phyloP scores from a whole-genome alignment of 92 coral and sea anemone genomes.

The Phenganax marumi region DNA sequence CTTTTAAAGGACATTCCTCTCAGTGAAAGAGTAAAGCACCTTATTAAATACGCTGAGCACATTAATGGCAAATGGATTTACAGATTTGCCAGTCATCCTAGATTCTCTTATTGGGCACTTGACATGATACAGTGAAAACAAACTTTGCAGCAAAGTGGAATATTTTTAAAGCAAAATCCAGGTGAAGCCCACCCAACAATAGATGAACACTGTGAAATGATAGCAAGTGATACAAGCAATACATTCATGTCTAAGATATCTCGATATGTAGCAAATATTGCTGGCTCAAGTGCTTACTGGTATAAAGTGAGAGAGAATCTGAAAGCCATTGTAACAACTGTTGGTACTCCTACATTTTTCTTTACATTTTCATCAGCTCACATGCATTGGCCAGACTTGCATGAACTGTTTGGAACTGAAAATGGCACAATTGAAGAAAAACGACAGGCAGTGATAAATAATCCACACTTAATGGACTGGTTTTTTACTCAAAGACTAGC shows the following conservation, averaged over 20 bases:
- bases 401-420: constrained; percentile 31
- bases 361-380: constrained; percentile 56
- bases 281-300: too few relatives aligned
- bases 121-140: constrained; percentile 56
- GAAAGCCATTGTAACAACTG: constrained; percentile 46
- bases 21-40: constrained; percentile 45
- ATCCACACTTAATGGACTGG: constrained; percentile 19
- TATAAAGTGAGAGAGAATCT: too few relatives aligned
- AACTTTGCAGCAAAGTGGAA: constrained; percentile 54
- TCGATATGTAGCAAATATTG: constrained; percentile 56
- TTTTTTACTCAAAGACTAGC: constrained; percentile 69
- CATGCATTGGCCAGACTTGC: constrained; percentile 59
- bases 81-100: constrained; percentile 61
- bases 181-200: constrained; percentile 53
- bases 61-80: constrained; percentile 48
- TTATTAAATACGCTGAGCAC: constrained; percentile 47
- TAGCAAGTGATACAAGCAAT: constrained; percentile 37
- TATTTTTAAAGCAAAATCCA: too few relatives aligned
- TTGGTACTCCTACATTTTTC: constrained; percentile 51
- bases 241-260: constrained; percentile 58
- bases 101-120: constrained; percentile 58
- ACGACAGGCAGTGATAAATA: constrained; percentile 39
- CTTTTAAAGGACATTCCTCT: constrained; percentile 47
- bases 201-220: constrained; percentile 62
- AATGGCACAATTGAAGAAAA: constrained; percentile 49